A percentile compares a stretch with the other conserved stretches of the same genome.
Conservation (phyloP, 2,113 vertebrate species). For the Scomber scombrus region DNA sequence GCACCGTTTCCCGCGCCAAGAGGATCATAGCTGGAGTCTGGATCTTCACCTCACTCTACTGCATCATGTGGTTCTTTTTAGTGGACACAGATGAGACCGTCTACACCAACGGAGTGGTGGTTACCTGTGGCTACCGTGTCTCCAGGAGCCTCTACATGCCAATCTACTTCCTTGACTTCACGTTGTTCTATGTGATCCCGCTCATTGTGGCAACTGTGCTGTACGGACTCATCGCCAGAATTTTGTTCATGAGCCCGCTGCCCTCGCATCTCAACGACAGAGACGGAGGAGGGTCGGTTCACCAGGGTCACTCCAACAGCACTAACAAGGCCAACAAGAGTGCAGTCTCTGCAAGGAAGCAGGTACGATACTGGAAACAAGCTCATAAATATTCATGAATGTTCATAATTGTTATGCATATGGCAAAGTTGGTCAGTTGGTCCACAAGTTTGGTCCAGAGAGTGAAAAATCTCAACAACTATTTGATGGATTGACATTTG, state of each 20-base stretch:
- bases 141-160: conserved; percentile 90
- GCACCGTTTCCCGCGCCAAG: conserved; percentile 88
- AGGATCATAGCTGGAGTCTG: conserved; percentile 88
- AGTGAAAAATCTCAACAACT: too few species aligned
- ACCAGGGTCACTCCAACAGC: conserved; percentile 74
- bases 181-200: conserved; percentile 86
- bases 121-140: conserved; percentile 87
- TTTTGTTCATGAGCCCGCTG: conserved; percentile 86
- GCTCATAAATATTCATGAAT: too few species aligned
- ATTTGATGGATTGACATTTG: too few species aligned
- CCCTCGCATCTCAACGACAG: conserved; percentile 70
- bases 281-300: conserved; percentile 75
- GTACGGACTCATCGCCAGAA: conserved; percentile 86
- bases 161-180: conserved; percentile 91
- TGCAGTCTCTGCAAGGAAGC: conserved; percentile 84
- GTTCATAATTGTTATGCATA: neutral
- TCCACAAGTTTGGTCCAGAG: too few species aligned
- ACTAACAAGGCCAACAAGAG: conserved; percentile 78
- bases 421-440: too few species aligned
- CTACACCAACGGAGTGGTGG: conserved; percentile 85
- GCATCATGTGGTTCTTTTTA: conserved; percentile 92
- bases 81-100: conserved; percentile 87
- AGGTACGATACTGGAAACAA: conserved; percentile 78
- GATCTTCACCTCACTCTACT: conserved; percentile 88
- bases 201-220: conserved; percentile 86